Base-by-base conservation (phyloP, 2,797 vertebrate genomes). In the Sebastes taczanowskii region DNA sequence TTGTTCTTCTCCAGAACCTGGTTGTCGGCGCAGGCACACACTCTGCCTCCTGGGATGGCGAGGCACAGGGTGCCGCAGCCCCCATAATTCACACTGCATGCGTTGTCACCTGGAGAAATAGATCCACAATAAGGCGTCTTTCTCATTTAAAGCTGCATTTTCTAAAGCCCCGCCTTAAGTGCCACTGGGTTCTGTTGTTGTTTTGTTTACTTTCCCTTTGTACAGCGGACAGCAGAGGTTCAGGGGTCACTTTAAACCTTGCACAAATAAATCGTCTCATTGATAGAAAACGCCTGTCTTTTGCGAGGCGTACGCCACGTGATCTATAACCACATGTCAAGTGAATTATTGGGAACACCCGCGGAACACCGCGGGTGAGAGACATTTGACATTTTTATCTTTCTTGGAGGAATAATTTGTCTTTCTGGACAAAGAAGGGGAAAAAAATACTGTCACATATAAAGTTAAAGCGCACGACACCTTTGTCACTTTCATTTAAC, bases 11-110 rank as follows among this genome's bases (percentile, higher is more conserved):
- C 97, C 95, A 99, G 93, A 92, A 96, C 90, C 82, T 99, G 98
- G 95, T 98, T 98, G 96, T 99, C 98, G 89, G 98, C 97, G 89
- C 99, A 99, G 64, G 98, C 97, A 93, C 99, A 99, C 85, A 99
- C 97, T 95, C 98, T 94, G 80, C 98, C 98, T 92, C 97, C 97
- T 84, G 99, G 99, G 94, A 99, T 94, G 84, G 98, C 97, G 77
- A 99, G 96, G 90, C 99, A 99, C 82, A 99, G 97, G 68, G 96
- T 97, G 88, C 96, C 91, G 84, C 99, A 99, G 86, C 97, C 99
- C 71, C 99, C 99, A 58, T 99, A 99, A 95, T 99, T 99, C 91
- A 98, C 94, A 77, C 97, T 96, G 92, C 98, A 99, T 32, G 97
- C 96, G 32, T 99, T 99, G 90, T 99, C 97, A 96, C 98, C 98